phyloP scores from a whole-genome alignment of 2,888 invertebrate genomes.

The Eupithecia dodoneata region DNA sequence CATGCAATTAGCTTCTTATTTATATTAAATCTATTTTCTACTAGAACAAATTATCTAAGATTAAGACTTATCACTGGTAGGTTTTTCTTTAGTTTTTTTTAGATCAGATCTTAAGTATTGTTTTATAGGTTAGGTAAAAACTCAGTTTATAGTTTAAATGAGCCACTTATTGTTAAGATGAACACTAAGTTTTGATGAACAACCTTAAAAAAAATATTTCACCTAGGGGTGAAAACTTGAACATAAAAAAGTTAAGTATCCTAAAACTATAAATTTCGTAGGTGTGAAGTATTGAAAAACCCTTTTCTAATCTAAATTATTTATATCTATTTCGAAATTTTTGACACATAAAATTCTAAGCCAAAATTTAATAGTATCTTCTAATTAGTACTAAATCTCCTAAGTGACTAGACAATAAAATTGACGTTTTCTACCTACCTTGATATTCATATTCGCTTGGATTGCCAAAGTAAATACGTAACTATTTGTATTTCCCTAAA shows the following conservation, averaged over 20 bases:
- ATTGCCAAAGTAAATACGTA: slow-evolving; percentile 39
- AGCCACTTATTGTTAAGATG: background rate
- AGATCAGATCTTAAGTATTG: background rate
- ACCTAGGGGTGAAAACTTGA: background rate
- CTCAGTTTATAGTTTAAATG: background rate
- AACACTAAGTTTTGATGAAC: background rate
- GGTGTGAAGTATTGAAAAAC: background rate
- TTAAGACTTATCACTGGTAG: background rate
- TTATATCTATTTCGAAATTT: background rate
- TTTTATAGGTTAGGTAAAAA: background rate
- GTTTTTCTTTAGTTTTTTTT: background rate
- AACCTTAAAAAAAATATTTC: background rate
- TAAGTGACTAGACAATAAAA: slow-evolving; percentile 71
- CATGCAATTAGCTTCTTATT: background rate
- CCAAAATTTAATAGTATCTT: slow-evolving; percentile 37
- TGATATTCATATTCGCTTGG: slow-evolving; percentile 19
- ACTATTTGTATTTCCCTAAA: slow-evolving; percentile 21
- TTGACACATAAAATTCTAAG: slow-evolving; percentile 21
- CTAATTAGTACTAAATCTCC: slow-evolving; percentile 34
- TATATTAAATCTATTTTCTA: background rate
- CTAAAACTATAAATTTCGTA: background rate
- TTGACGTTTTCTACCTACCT: slow-evolving; percentile 24
- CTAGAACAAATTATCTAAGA: background rate
- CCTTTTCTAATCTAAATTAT: background rate
- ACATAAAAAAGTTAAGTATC: background rate